Conservation (phyloP, 2,888 invertebrate species). For the Chalcis sispes region DNA sequence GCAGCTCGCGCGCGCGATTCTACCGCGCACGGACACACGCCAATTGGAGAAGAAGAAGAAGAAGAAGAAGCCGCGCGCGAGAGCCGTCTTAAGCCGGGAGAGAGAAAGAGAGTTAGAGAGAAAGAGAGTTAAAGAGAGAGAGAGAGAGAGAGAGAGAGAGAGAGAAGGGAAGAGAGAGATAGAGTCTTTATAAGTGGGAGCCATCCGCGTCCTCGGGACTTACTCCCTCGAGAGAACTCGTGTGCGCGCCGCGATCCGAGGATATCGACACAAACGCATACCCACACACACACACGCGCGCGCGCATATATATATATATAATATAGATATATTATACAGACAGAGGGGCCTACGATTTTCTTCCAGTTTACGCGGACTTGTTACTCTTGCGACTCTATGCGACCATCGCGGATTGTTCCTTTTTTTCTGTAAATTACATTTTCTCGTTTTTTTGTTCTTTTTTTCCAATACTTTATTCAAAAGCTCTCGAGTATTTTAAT, state of each 20-base stretch:
- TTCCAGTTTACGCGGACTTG: too few species aligned
- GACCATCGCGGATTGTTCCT: too few species aligned
- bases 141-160: constrained; percentile 30
- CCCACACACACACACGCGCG: too few species aligned
- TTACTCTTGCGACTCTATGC: too few species aligned
- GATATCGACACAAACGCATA: constrained; percentile 4
- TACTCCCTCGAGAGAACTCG: constrained; percentile 74
- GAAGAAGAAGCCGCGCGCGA: background rate
- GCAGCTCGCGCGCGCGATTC: constrained; percentile 68
- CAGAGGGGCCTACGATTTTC: too few species aligned
- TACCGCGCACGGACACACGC: constrained; percentile 68
- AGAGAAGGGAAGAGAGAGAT: constrained; percentile 33
- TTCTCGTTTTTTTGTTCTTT: too few species aligned
- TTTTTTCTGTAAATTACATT: too few species aligned
- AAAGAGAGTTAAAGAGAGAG: constrained; percentile 8
- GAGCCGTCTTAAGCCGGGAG: too few species aligned
- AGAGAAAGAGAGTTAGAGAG: background rate
- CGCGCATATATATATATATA: too few species aligned
- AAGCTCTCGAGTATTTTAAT: too few species aligned
- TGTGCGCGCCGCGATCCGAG: constrained; percentile 65
- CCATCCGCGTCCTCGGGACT: constrained; percentile 75
- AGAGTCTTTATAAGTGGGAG: constrained; percentile 76
- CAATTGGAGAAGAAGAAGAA: constrained; percentile 70
- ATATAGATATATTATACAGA: too few species aligned
- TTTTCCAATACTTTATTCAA: too few species aligned